Evolutionary conservation across 2,113 vertebrate genomes (phyloP).

Genomic region (human (Homo sapiens)): GRCh38 chr1:160398501-160399000

Average conservation of each 20-base stretch:
- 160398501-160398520: background rate
- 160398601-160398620: background rate
- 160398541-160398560: background rate
- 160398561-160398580: background rate
- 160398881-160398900: background rate
- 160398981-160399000: background rate
- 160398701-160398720: background rate
- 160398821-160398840: background rate
- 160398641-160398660: constrained; percentile 17
- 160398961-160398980: background rate
- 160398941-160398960: background rate
- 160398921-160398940: background rate
- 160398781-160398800: background rate
- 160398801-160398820: background rate
- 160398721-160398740: background rate
- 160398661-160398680: background rate
- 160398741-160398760: background rate
- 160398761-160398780: background rate
- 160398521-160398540: background rate
- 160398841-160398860: background rate
- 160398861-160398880: background rate
- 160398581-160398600: background rate
- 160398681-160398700: background rate
- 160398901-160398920: background rate
- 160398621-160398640: background rate